Base-by-base conservation (phyloP, 2,888 invertebrate genomes). In the Nomada ruficornis region DNA sequence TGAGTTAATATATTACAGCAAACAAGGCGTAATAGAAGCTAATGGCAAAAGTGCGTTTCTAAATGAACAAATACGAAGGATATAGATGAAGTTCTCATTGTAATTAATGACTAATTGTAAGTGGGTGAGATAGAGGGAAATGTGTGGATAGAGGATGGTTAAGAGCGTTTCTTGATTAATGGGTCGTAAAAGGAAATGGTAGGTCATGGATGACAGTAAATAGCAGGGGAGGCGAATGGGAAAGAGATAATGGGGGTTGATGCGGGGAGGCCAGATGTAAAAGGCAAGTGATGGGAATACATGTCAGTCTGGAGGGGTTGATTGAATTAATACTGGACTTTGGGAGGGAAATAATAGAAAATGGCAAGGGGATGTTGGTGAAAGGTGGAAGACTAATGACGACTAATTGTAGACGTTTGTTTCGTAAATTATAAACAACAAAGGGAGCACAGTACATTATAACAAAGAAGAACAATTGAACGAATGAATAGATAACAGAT, bases 191-290 rank as follows among this genome's bases (percentile, higher is more conserved):
- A 70, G 70, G 69, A 64, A 77, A 64, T 26, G 69, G 69, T 65
- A 42, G 79, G 69, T 76, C 77, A 47, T 65, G 79, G 77, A 64
- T 44, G 77, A 79, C 47, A 20, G 78, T 64, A 73, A 78, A 78
- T 73, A 73, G 59, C 29, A 63, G 68, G 52, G 47, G 54, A 76
- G 29, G 18, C 29, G 50, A 63, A 57, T 29, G 64, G 59, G 52
- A 18, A 52, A 55, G 55, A 54, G 73, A 69, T 73, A 78, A 78
- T 74, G 54, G 65, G 11, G 44, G 79, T 36, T 60, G 73, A 77
- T 64, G 57, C 18, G 57, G 80, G 72, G 23, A 13, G 26, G 44
- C 36, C 47, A 23, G 64, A 64, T 59, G 69, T 64, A 59, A 64
- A 75, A 69, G 76, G 44, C 42, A 29, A 57, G 57, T 13, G 77